Evolutionary conservation across 2,797 vertebrate species (phyloP).

Genomic region (Peromyscus eremicus): DNA sequence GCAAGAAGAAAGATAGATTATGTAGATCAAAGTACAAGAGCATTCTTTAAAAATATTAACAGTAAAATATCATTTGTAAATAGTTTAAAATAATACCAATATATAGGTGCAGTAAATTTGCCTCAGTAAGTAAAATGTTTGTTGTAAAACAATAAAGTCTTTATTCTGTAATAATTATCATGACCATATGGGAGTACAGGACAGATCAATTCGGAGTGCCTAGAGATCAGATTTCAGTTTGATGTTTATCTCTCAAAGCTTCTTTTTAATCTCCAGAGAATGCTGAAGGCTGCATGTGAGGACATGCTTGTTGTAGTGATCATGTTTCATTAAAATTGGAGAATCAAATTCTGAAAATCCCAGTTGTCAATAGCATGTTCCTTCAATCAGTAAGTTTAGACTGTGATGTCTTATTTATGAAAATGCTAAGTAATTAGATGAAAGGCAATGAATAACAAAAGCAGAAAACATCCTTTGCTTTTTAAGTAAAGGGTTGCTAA

Average conservation of each 20-base stretch:
- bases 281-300: conserved; percentile 1
- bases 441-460: conserved; percentile 26
- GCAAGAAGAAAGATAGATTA: not conserved
- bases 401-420: conserved; percentile 37
- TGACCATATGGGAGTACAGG: conserved; percentile 31
- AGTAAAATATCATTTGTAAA: not conserved
- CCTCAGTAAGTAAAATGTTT: conserved; percentile 52
- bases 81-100: conserved; percentile 22
- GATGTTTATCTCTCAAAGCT: conserved; percentile 55
- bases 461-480: not conserved
- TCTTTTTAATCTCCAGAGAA: conserved; percentile 59
- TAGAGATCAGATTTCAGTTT: conserved; percentile 66
- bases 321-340: conserved; percentile 54
- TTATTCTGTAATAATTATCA: conserved; percentile 68
- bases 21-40: not conserved
- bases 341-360: conserved; percentile 19
- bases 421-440: conserved; percentile 6
- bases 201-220: conserved; percentile 40
- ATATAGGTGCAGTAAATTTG: not conserved
- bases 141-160: conserved; percentile 60
- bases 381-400: conserved; percentile 38
- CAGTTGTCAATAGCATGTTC: conserved; percentile 17
- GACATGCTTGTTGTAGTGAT: conserved; percentile 45
- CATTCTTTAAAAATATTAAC: conserved; percentile 26
- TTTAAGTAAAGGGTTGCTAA: not conserved